A percentile compares a stretch with the other conserved stretches of the same genome.
Evolutionary conservation across 2,888 invertebrate species (phyloP).

Genomic region (Drosophila atroscutellata): DNA sequence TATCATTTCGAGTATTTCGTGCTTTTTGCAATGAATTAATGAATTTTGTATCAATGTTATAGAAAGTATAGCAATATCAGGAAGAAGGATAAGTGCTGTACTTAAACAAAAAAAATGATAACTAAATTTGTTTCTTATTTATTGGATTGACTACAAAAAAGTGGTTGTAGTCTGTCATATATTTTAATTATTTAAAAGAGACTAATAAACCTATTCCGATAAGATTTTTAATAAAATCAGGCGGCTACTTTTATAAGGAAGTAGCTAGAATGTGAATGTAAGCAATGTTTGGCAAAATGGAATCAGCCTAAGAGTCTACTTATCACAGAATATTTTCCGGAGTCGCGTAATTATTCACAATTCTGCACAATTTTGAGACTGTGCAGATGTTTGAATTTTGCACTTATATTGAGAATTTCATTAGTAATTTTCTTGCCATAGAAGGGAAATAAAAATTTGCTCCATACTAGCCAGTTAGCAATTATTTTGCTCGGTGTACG

Average conservation of each 20-base stretch:
- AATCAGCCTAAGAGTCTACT: not conserved
- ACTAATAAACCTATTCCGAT: not conserved
- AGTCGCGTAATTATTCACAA: not conserved
- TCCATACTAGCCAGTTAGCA: not conserved
- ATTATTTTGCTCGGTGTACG: not conserved
- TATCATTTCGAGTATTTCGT: not conserved
- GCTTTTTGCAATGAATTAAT: not conserved
- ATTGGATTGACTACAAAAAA: not conserved
- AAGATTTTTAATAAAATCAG: not conserved
- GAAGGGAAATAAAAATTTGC: not conserved
- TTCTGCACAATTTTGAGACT: not conserved
- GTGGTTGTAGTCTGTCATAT: not conserved
- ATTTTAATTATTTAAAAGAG: not conserved
- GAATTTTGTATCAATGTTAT: not conserved
- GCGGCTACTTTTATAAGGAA: fast-evolving
- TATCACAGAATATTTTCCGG: not conserved
- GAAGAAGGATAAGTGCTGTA: not conserved
- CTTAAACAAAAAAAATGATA: not conserved
- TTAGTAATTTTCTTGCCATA: not conserved
- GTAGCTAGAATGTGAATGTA: not conserved
- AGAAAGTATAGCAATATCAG: not conserved
- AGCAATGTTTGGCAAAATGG: not conserved
- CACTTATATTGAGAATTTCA: not conserved
- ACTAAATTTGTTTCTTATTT: not conserved
- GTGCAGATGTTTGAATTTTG: not conserved